Evolutionary conservation across 2,888 invertebrate species (phyloP), one percentile per base, ranked within the genome.

Genomic region (Microctonus brassicae): DNA sequence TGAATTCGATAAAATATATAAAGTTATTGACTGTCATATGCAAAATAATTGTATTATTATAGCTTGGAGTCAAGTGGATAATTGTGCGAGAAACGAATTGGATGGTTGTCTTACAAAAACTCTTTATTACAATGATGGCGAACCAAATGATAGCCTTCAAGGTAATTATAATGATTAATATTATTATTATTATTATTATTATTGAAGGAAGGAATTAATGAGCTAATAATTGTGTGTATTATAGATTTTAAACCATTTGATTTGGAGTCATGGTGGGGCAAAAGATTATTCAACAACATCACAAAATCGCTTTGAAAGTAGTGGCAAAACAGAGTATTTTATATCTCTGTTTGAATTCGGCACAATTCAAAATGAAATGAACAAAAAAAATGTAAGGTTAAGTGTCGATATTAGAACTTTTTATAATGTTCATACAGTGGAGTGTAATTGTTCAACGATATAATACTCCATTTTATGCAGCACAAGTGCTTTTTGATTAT

Each of bases 251-350:
- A 95, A 83, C 95, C 96, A 22, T 96, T 96, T 84, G 96, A 97
- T 89, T 90, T 97, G 83, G 96, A 96, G 86, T 93, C 94, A 42
- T 96, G 95, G 94, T 96, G 96, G 95, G 95, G 95, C 75, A 94
- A 94, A 85, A 90, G 96, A 76, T 89, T 95, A 75, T 95, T 94
- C 89, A 94, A 95, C 82, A 95, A 94, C 87, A 94, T 95, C 86
- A 95, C 95, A 71, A 94, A 93, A 87, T 95, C 94, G 74, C 90
- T 93, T 69, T 87, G 82, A 86, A 77, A 75, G 52, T 69, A 53
- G 58, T 64, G 68, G 39, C 39, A 13, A 42, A 33, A 39, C 58
- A 34, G 33, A 17, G 58, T 58, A 4, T 24, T 7, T 6, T 17
- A 58, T 2, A 29, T 13, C 26, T 53, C 53, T 55, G 26, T 55